phyloP scores from a whole-genome alignment of 2,797 vertebrate species.

The Sebastes trivittatus region DNA sequence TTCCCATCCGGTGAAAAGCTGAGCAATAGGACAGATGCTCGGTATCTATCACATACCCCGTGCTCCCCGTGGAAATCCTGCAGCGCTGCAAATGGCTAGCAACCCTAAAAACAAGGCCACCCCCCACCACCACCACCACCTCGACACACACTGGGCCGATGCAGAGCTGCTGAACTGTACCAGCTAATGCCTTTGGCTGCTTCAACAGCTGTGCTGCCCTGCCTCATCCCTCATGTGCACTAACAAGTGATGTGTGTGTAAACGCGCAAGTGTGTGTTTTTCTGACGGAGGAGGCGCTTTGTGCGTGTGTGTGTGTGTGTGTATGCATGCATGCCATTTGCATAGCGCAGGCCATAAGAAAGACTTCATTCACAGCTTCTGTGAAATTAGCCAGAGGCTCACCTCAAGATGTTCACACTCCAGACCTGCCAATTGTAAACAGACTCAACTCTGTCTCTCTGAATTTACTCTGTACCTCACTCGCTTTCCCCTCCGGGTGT shows the following conservation, averaged over 20 bases:
- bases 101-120: conserved; percentile 50
- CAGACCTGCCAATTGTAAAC: conserved; percentile 66
- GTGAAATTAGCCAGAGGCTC: conserved; percentile 63
- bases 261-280: conserved; percentile 30
- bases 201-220: conserved; percentile 71
- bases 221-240: conserved; percentile 33
- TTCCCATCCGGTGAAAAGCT: conserved; percentile 1
- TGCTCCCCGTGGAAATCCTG: conserved; percentile 46
- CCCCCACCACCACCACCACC: neutral
- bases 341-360: conserved; percentile 62
- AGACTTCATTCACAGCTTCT: conserved; percentile 69
- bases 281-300: conserved; percentile 18
- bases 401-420: conserved; percentile 65
- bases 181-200: conserved; percentile 65
- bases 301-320: conserved; percentile 36
- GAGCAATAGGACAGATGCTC: conserved; percentile 62
- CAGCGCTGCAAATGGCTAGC: conserved; percentile 42
- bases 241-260: conserved; percentile 58
- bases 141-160: conserved; percentile 26
- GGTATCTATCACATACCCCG: conserved; percentile 52
- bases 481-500: conserved; percentile 24
- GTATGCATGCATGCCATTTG: conserved; percentile 40
- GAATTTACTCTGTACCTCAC: conserved; percentile 37
- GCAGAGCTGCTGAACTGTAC: conserved; percentile 56
- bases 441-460: conserved; percentile 57